These are phyloP conservation scores for Macropodus opercularis DNA, from an alignment of 2,797 vertebrate species.

Conservation along the genomic window DNA sequence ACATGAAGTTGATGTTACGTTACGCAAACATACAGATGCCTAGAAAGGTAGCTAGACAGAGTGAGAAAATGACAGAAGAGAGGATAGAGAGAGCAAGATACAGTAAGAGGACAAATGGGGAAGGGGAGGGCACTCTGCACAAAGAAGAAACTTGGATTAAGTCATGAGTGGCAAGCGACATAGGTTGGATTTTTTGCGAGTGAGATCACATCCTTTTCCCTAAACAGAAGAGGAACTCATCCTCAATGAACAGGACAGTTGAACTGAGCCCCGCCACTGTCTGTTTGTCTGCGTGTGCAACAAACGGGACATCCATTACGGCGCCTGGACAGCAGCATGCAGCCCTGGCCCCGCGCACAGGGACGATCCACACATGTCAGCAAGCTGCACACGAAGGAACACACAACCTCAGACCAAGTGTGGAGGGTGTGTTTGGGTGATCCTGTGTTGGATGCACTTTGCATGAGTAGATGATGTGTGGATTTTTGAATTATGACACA, in stretches of 20 bases:
- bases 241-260: slow-evolving; percentile 70
- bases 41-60: not conserved
- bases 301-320: slow-evolving; percentile 68
- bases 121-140: slow-evolving; percentile 74
- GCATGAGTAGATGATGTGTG: slow-evolving; percentile 1
- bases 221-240: slow-evolving; percentile 85
- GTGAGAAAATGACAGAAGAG: slow-evolving; percentile 21
- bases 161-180: slow-evolving; percentile 88
- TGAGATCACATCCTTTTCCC: slow-evolving; percentile 94
- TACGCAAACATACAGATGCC: not conserved
- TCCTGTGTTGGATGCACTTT: slow-evolving; percentile 23
- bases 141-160: slow-evolving; percentile 88
- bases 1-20: not conserved
- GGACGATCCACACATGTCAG: slow-evolving; percentile 65
- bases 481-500: no score
- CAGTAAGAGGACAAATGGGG: slow-evolving; percentile 69
- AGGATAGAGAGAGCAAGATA: slow-evolving; percentile 41
- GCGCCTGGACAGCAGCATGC: slow-evolving; percentile 66
- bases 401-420: slow-evolving; percentile 37
- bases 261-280: slow-evolving; percentile 58
- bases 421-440: slow-evolving; percentile 34
- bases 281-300: slow-evolving; percentile 51
- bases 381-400: slow-evolving; percentile 62
- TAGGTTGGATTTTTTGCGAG: slow-evolving; percentile 89
- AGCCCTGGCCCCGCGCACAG: slow-evolving; percentile 49